Evolutionary conservation across 2,797 vertebrate genomes (phyloP).

Genomic region (Sebastes cheni): DNA sequence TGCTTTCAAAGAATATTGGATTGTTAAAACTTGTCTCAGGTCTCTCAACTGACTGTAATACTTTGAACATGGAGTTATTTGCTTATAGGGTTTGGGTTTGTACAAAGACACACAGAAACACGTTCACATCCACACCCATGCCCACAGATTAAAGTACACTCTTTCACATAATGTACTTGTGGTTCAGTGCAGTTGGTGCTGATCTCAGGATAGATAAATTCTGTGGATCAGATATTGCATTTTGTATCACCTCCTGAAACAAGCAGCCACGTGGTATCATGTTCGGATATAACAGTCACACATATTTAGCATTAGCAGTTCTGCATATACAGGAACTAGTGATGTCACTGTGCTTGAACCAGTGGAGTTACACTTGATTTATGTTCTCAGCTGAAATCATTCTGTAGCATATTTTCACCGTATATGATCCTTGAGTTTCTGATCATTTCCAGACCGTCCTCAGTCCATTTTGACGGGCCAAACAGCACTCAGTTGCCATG

Average conservation of each 20-base stretch:
- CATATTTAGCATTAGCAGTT: not conserved
- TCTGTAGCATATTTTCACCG: not conserved
- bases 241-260: not conserved
- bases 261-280: not conserved
- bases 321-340: not conserved
- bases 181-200: not conserved
- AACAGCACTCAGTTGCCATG: constrained; percentile 51
- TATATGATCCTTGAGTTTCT: constrained; percentile 1
- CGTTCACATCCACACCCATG: not conserved
- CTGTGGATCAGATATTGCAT: not conserved
- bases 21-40: not conserved
- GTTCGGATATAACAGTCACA: not conserved
- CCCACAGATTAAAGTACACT: not conserved
- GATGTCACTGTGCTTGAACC: not conserved
- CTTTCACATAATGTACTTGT: not conserved
- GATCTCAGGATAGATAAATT: not conserved
- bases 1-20: not conserved
- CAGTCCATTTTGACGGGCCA: constrained; percentile 6
- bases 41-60: not conserved
- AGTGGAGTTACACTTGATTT: not conserved
- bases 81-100: not conserved
- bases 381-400: not conserved
- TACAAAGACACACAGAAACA: not conserved
- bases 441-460: constrained; percentile 9
- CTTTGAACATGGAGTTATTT: not conserved